Conservation (phyloP, 2,113 vertebrate genomes). For the Eonycteris spelaea region DNA sequence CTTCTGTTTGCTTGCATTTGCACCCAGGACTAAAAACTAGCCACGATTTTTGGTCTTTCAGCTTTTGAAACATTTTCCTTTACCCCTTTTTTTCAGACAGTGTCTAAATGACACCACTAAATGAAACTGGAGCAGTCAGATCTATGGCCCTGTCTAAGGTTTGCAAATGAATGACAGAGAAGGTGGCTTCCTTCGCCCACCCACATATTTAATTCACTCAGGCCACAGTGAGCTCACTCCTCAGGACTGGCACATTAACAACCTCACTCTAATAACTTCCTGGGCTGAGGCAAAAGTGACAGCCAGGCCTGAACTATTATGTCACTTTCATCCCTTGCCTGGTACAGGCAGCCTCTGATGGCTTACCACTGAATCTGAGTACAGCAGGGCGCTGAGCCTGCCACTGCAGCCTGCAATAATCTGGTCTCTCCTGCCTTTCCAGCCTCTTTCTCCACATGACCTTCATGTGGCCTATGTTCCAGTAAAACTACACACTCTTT, state of each 20-base stretch:
- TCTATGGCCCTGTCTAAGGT: background rate
- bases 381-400: background rate
- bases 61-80: background rate
- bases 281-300: background rate
- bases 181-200: background rate
- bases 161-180: background rate
- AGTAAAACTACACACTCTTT: background rate
- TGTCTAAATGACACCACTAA: background rate
- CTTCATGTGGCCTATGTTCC: background rate
- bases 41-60: background rate
- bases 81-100: background rate
- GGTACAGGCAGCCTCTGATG: background rate
- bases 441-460: background rate
- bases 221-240: conserved; percentile 35
- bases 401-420: fast-evolving
- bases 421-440: background rate
- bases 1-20: background rate
- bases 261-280: conserved; percentile 14
- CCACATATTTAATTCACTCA: background rate
- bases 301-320: background rate
- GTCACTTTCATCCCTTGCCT: background rate
- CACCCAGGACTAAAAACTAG: background rate
- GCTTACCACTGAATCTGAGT: background rate
- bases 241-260: background rate
- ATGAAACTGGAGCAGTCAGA: background rate